Evolutionary conservation across 2,888 invertebrate species (phyloP).

Genomic region (Latrodectus elegans): DNA sequence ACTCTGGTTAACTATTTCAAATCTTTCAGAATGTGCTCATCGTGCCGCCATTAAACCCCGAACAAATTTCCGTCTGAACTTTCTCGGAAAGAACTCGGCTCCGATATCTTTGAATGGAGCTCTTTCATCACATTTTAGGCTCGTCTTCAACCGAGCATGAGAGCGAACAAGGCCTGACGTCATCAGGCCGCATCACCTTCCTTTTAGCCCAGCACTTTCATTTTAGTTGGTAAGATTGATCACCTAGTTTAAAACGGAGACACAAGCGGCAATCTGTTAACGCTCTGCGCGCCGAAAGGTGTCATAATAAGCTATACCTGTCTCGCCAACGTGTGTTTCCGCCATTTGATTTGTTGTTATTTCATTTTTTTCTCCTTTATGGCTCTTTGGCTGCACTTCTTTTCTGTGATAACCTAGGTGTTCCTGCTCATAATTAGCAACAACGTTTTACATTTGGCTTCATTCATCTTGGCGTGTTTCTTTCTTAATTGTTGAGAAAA

Average conservation of each 20-base stretch:
- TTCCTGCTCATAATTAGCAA: too few species aligned
- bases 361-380: background rate
- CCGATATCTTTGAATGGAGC: background rate
- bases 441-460: too few species aligned
- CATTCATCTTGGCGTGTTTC: too few species aligned
- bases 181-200: conserved; percentile 30
- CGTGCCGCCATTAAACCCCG: conserved; percentile 6
- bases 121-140: background rate
- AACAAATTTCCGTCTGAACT: background rate
- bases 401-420: too few species aligned
- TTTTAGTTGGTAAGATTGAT: conserved; percentile 61
- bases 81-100: background rate
- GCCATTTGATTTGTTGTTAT: background rate
- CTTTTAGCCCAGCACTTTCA: conserved; percentile 37
- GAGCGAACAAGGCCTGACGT: conserved; percentile 30
- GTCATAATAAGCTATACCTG: conserved; percentile 14
- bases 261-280: conserved; percentile 62
- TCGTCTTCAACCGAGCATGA: conserved; percentile 25
- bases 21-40: background rate
- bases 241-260: conserved; percentile 37
- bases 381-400: background rate
- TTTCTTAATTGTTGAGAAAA: too few species aligned
- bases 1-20: background rate
- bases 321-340: conserved; percentile 1
- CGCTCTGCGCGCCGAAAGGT: conserved; percentile 33